Percentiles rank a stretch among this genome's conserved stretches.
phyloP scores from a whole-genome alignment of 2,113 vertebrate species.

The Hydrolagus affinis region DNA sequence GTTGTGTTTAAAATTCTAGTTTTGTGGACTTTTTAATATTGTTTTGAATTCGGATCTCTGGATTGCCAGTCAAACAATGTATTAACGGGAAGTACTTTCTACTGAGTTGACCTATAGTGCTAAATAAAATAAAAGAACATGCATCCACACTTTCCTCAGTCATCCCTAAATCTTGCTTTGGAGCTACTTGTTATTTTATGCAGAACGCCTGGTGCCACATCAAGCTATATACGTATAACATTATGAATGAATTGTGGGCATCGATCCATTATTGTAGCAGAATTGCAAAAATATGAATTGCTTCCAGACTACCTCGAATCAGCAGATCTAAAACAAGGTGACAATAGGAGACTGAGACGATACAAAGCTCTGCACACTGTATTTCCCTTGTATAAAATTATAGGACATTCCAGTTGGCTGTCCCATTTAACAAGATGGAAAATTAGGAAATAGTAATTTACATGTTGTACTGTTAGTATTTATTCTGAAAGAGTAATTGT shows the following conservation, averaged over 20 bases:
- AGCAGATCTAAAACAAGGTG: not conserved
- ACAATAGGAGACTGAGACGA: not conserved
- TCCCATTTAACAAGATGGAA: not conserved
- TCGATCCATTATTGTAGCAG: not conserved
- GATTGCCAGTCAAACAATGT: not conserved
- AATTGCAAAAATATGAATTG: too few species aligned
- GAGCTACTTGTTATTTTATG: too few species aligned
- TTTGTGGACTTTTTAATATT: not conserved
- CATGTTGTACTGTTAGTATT: not conserved
- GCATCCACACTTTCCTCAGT: not conserved
- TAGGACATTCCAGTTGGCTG: not conserved
- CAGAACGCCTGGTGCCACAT: too few species aligned
- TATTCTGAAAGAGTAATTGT: not conserved
- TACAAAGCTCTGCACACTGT: not conserved
- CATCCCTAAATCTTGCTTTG: too few species aligned
- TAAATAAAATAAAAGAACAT: not conserved
- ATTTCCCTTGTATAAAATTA: not conserved
- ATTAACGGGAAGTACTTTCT: not conserved
- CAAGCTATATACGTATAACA: not conserved
- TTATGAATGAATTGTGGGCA: not conserved
- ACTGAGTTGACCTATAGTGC: not conserved
- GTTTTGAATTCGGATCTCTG: not conserved
- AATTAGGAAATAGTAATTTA: constrained; percentile 2
- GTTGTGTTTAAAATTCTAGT: not conserved
- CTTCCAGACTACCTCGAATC: too few species aligned